A percentile compares a stretch with the other conserved stretches of the same genome.
phyloP scores from a whole-genome alignment of 53 echinoderm and acorn worm genomes.

The Astropecten irregularis region DNA sequence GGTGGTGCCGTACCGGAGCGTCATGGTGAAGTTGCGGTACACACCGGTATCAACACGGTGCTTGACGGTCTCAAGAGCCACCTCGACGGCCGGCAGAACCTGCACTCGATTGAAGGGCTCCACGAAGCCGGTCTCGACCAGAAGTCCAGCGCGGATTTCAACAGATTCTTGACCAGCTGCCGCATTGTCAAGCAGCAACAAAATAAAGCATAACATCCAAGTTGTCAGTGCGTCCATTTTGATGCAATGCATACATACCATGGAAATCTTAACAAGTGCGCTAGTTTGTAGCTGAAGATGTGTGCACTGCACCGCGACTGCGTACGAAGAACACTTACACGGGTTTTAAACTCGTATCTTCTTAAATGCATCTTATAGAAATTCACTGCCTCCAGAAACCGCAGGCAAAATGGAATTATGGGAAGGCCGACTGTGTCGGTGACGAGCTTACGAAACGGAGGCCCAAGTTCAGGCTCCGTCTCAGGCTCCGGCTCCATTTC shows the following conservation, averaged over 20 bases:
- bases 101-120: conserved; percentile 7
- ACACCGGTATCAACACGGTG: neutral
- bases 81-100: conserved; percentile 63
- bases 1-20: conserved; percentile 15
- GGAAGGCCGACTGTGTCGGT: too few relatives aligned
- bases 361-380: too few relatives aligned
- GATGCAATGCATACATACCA: neutral
- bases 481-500: too few relatives aligned
- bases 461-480: too few relatives aligned
- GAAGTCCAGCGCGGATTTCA: neutral
- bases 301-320: neutral
- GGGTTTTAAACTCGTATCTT: too few relatives aligned
- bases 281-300: neutral
- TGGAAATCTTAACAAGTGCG: neutral
- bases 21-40: conserved; percentile 43
- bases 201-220: neutral
- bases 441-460: too few relatives aligned
- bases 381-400: too few relatives aligned
- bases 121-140: neutral
- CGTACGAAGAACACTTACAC: too few relatives aligned
- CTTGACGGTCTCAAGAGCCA: conserved; percentile 53
- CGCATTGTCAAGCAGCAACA: neutral
- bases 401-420: too few relatives aligned
- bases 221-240: neutral
- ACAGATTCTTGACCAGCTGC: neutral